These are phyloP conservation scores for Tapirus terrestris DNA, from an alignment of 2,113 vertebrate genomes.

Conservation along the genomic window DNA sequence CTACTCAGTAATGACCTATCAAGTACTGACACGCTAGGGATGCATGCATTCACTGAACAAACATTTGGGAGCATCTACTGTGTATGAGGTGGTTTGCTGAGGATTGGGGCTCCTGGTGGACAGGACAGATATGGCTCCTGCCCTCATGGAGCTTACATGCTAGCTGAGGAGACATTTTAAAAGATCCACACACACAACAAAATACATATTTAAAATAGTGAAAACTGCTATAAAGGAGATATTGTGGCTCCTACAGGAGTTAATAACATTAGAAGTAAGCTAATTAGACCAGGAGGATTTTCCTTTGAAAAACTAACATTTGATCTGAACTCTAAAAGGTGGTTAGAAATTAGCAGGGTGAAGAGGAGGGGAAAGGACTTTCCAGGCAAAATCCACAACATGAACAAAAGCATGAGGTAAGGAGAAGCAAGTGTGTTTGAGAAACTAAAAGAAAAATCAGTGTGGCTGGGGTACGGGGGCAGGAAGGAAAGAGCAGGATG, in stretches of 20 bases:
- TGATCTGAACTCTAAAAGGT: not conserved
- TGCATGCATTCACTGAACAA: not conserved
- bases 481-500: too few species aligned
- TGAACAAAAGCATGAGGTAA: not conserved
- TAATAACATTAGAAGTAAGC: not conserved
- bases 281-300: not conserved
- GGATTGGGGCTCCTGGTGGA: accelerated
- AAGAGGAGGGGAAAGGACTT: not conserved
- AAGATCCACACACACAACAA: not conserved
- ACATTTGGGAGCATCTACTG: not conserved
- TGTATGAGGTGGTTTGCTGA: not conserved
- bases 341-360: not conserved
- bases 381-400: not conserved
- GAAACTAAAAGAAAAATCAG: not conserved
- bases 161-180: not conserved
- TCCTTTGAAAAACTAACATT: not conserved
- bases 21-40: not conserved
- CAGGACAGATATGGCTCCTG: not conserved
- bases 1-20: not conserved
- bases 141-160: not conserved
- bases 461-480: not conserved
- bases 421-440: not conserved
- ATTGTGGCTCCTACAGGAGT: not conserved
- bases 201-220: not conserved
- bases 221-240: not conserved